Conservation (phyloP, 92 coral and sea anemone genomes). For the Epizoanthus illoricatus region DNA sequence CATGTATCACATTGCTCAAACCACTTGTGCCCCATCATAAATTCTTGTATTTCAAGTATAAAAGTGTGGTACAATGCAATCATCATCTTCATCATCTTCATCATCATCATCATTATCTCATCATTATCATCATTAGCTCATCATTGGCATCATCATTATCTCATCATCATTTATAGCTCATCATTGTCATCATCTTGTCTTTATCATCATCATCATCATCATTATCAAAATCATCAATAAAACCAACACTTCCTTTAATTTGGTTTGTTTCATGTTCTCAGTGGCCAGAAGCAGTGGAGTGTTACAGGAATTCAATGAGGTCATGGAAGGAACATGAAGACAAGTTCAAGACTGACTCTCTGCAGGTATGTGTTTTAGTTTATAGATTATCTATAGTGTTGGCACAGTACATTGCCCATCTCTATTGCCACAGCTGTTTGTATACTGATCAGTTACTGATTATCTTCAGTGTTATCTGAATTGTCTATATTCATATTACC, state of each 20-base stretch:
- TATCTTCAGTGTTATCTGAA: neutral
- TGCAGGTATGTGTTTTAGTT: slow-evolving; percentile 61
- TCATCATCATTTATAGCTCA: no score
- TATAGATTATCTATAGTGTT: no score
- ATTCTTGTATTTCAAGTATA: no score
- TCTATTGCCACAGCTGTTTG: no score
- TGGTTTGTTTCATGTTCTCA: slow-evolving; percentile 11
- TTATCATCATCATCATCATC: neutral
- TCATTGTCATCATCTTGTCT: neutral
- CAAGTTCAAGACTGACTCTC: slow-evolving; percentile 86
- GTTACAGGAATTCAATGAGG: slow-evolving; percentile 86
- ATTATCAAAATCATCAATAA: neutral
- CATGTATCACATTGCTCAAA: no score
- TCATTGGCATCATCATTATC: neutral
- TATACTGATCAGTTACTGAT: no score
- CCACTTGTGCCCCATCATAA: no score
- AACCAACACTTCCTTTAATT: neutral
- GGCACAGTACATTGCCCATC: no score
- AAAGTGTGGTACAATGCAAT: no score
- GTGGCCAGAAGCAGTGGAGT: slow-evolving; percentile 93
- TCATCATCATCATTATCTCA: neutral
- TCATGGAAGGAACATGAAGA: slow-evolving; percentile 97
- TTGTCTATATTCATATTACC: neutral
- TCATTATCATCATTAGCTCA: no score
- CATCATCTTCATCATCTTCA: neutral